Percentiles rank a stretch among this genome's conserved stretches.
phyloP scores from a whole-genome alignment of 2,888 invertebrate species.

The Plagodis dolabraria region DNA sequence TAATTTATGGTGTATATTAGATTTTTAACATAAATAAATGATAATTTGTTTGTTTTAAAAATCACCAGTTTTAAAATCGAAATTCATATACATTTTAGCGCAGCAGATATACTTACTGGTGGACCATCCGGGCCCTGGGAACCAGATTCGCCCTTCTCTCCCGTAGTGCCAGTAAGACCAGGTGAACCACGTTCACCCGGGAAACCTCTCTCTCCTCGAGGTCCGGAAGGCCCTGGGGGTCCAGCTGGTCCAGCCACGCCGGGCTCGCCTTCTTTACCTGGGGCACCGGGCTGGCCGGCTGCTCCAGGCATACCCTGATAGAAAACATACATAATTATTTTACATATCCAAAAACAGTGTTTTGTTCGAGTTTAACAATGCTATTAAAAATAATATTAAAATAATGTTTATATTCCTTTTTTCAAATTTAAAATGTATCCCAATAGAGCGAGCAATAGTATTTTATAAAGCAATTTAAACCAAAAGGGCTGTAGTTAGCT shows the following conservation, averaged over 20 bases:
- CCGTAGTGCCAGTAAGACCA: slow-evolving; percentile 87
- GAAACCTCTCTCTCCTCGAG: slow-evolving; percentile 88
- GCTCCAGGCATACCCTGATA: slow-evolving; percentile 89
- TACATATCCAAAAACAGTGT: too few species aligned
- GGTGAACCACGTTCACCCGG: slow-evolving; percentile 90
- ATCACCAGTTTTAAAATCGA: too few species aligned
- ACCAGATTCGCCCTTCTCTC: slow-evolving; percentile 87
- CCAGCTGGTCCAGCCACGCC: slow-evolving; percentile 89
- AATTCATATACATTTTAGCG: background rate
- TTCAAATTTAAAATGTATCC: too few species aligned
- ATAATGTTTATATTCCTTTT: too few species aligned
- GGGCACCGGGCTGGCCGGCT: slow-evolving; percentile 88
- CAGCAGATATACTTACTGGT: slow-evolving; percentile 78
- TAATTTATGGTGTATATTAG: too few species aligned
- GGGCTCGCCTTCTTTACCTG: slow-evolving; percentile 92
- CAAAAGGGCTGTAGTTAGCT: too few species aligned
- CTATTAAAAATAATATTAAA: too few species aligned
- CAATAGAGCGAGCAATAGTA: too few species aligned
- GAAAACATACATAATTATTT: slow-evolving; percentile 2
- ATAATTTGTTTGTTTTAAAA: too few species aligned
- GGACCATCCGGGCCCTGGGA: slow-evolving; percentile 88
- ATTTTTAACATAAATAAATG: too few species aligned
- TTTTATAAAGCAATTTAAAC: too few species aligned
- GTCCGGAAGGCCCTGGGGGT: slow-evolving; percentile 85
- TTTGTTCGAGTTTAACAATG: too few species aligned